Percentiles rank a stretch among this genome's conserved stretches.
phyloP scores from a whole-genome alignment of 2,113 vertebrate genomes.

The Corythornis madagascariensis region DNA sequence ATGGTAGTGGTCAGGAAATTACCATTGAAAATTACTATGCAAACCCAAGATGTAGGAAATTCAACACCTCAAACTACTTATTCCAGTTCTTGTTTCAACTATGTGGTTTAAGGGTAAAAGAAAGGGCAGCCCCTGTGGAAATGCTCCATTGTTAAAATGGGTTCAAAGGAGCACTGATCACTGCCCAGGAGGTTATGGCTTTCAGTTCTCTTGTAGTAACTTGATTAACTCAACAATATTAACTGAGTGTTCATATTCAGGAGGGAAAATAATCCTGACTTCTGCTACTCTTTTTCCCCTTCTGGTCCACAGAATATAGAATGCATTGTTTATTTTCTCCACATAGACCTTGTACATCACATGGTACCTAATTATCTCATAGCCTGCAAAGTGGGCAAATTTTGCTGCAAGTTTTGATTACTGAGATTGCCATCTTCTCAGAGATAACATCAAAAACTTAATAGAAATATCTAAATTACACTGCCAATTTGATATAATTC shows the following conservation, averaged over 20 bases:
- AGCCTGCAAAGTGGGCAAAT: background rate
- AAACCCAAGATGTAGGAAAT: background rate
- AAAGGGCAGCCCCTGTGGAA: background rate
- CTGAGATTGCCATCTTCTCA: background rate
- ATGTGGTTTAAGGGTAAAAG: background rate
- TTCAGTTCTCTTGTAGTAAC: background rate
- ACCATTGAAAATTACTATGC: background rate
- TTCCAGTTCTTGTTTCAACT: background rate
- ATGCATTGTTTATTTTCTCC: background rate
- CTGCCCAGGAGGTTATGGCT: background rate
- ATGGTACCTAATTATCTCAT: background rate
- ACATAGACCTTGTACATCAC: fast-evolving
- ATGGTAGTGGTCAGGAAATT: background rate
- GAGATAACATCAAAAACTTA: background rate
- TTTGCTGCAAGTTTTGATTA: background rate
- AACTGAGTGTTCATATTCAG: background rate
- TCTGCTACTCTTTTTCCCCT: background rate
- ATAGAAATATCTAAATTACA: background rate
- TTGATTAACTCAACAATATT: background rate
- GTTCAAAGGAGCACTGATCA: background rate
- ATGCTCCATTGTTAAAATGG: background rate
- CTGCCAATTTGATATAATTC: background rate
- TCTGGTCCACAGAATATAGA: background rate
- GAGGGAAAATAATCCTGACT: background rate
- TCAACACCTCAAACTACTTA: background rate